phyloP scores from a whole-genome alignment of 2,113 vertebrate genomes.

The Nothoprocta pentlandii region DNA sequence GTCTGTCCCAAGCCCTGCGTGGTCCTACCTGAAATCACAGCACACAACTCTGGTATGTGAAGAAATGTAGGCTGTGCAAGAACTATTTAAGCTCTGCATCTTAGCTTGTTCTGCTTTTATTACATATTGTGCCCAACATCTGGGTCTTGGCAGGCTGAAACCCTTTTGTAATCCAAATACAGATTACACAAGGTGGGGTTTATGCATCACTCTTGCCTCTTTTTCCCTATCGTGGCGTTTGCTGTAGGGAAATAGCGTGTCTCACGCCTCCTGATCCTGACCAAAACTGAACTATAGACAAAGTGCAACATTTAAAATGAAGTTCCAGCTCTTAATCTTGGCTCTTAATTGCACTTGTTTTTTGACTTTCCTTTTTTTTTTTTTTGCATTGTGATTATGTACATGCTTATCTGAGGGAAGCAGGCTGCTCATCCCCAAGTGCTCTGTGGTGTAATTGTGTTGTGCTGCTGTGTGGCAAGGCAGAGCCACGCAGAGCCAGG shows the following conservation, averaged over 20 bases:
- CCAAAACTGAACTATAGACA: neutral
- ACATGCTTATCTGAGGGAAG: conserved; percentile 54
- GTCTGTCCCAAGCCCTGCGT: rapidly evolving
- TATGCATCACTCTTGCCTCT: neutral
- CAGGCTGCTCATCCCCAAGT: conserved; percentile 48
- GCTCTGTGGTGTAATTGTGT: conserved; percentile 17
- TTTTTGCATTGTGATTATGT: neutral
- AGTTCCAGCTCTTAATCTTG: neutral
- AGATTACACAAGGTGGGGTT: neutral
- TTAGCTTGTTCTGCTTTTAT: neutral
- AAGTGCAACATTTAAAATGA: neutral
- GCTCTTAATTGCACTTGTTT: neutral
- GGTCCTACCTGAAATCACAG: neutral
- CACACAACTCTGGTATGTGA: neutral
- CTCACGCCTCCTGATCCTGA: neutral
- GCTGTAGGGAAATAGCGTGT: neutral
- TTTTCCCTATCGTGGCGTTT: neutral
- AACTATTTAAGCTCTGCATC: neutral
- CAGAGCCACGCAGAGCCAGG: neutral
- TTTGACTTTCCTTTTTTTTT: conserved; percentile 19
- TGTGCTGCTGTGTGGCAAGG: neutral
- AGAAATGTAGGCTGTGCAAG: neutral
- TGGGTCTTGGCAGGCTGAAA: neutral
- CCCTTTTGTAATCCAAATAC: neutral
- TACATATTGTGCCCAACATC: neutral